A percentile compares a stretch with the other conserved stretches of the same genome.
Evolutionary conservation across 2,797 vertebrate species (phyloP).

Genomic region (Rhinoraja longicauda): DNA sequence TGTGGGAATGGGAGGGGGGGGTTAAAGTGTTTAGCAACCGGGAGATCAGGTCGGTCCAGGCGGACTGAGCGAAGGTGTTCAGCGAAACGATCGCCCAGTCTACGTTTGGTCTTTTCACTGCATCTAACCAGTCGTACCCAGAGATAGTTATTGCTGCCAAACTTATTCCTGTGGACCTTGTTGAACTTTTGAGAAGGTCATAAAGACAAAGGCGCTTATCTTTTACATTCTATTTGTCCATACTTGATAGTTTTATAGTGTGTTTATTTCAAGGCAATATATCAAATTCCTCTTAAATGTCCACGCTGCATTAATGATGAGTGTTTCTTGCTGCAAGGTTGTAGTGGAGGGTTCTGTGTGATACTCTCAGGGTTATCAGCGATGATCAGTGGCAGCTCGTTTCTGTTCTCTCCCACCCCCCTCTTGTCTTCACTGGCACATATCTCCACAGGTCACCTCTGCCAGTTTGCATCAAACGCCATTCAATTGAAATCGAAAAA

Average conservation of each 20-base stretch:
- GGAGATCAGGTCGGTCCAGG: too few relatives aligned
- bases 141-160: not conserved
- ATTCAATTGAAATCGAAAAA: too few relatives aligned
- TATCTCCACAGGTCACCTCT: not conserved
- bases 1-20: too few relatives aligned
- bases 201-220: conserved; percentile 30
- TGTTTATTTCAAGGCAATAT: conserved; percentile 39
- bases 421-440: not conserved
- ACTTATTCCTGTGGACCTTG: not conserved
- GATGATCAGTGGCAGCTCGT: too few relatives aligned
- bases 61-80: too few relatives aligned
- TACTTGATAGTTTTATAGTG: conserved; percentile 37
- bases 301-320: conserved; percentile 23
- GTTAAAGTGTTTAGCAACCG: too few relatives aligned
- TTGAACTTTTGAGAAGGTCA: conserved; percentile 24
- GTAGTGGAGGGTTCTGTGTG: not conserved
- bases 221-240: conserved; percentile 29
- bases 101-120: not conserved
- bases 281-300: conserved; percentile 29
- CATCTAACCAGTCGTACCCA: not conserved
- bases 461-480: not conserved
- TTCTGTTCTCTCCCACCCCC: not conserved
- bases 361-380: not conserved
- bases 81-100: too few relatives aligned
- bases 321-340: too few relatives aligned